Base-by-base conservation (phyloP, 2,113 vertebrate genomes). In the Crocuta crocuta region DNA sequence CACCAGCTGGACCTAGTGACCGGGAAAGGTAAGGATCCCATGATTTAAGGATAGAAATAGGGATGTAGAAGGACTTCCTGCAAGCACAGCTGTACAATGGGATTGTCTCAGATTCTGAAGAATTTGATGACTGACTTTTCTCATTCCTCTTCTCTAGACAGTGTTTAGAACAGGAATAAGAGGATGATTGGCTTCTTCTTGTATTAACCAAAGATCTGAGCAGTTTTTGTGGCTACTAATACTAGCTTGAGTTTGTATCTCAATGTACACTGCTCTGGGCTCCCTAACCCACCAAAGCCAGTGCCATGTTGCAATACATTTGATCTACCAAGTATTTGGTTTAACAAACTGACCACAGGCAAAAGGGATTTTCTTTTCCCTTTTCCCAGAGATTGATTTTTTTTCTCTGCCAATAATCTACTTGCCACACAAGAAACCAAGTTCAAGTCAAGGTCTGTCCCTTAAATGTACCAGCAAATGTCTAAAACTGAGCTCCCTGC, bases 351-450 rank as follows among this genome's bases (percentile, higher is more conserved):
- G 26, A 94, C 15, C 35, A 89, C 31, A 84, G 50, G 33, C 5
- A 93, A 93, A 89, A 65, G 12, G 28, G 53, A 63, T 50, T 81
- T 83, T 81, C 63, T 93, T 73, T 58, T 7, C 19, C 8, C 48
- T 16, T 74, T 93, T 73, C 50, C 58, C 63, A 82, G 12, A 84
- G 26, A 58, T 63, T 61, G 6, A 50, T 50, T 17, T 80, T n/a
- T 94, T 63, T 39, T 84, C 16, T 33, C 31, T 88, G 35, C 28
- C 71, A 58, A 39, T 85, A 66, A 66, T 94, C 13, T n/a, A 68
- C 65, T 90, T 92, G 3, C 33, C 45, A 63, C 81, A 74, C 65
- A 96, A 95, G 65, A 68, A 89, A 97, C 63, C 33, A 91, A 95
- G 55, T 92, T 93, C 19, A 17, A 55, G 31, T 48, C 48, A 70